A percentile compares a stretch with the other conserved stretches of the same genome.
phyloP scores from a whole-genome alignment of 2,113 vertebrate species.

The Oreochromis niloticus region DNA sequence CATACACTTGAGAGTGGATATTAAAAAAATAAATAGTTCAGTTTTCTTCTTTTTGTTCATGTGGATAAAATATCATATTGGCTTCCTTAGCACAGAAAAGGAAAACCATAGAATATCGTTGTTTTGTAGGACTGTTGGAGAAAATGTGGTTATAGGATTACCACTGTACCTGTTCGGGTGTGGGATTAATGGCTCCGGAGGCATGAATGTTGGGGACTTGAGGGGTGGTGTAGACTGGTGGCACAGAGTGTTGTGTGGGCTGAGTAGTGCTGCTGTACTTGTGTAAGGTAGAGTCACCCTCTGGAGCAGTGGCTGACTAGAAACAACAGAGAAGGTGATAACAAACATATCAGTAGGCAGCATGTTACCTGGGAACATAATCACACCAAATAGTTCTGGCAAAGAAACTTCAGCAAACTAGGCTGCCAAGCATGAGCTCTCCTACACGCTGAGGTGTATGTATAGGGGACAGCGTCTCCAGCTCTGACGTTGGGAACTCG shows the following conservation, averaged over 20 bases:
- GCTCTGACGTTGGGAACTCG: slow-evolving; percentile 91
- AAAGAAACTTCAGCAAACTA: background rate
- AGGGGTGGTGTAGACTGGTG: slow-evolving; percentile 64
- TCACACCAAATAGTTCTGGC: background rate
- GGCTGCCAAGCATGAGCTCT: background rate
- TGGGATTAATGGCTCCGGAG: slow-evolving; percentile 86
- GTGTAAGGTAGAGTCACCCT: slow-evolving; percentile 82
- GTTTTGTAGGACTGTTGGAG: background rate
- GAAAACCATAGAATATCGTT: background rate
- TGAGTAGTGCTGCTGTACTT: slow-evolving; percentile 73
- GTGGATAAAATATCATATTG: too few relatives aligned
- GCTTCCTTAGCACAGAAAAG: too few relatives aligned
- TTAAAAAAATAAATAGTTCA: background rate
- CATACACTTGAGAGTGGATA: background rate
- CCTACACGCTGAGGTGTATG: slow-evolving; percentile 94
- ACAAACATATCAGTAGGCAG: background rate
- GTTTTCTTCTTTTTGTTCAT: too few relatives aligned
- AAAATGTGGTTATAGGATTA: background rate
- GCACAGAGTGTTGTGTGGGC: slow-evolving; percentile 70
- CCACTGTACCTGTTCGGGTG: slow-evolving; percentile 86
- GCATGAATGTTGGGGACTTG: slow-evolving; percentile 75
- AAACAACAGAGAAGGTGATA: background rate
- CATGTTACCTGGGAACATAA: background rate
- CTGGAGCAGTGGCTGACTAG: slow-evolving; percentile 78
- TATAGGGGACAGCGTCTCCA: slow-evolving; percentile 93